Evolutionary conservation across 2,888 invertebrate species (phyloP), one percentile per base, ranked within the genome.

Genomic region (Rhamphomyia laevipes): DNA sequence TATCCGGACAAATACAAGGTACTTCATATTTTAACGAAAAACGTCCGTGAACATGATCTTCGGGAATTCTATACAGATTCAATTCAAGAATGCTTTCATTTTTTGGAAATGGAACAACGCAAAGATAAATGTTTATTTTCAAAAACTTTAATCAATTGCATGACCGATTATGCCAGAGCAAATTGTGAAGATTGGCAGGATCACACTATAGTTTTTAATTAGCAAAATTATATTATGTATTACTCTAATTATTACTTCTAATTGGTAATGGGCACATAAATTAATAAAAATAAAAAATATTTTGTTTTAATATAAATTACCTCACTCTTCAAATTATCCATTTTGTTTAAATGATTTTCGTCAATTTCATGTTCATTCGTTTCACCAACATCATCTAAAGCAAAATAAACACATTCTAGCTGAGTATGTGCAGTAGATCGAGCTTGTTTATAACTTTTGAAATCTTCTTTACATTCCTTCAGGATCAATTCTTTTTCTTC

Each of bases 121-220:
- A 72, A 73, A 53, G 78, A 82, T 12, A 77, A 79, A 55, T 86
- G 86, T 58, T 73, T 75, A 45, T 83, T 77, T 60, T 78, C 85
- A 0, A 77, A 77, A 52, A 77, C 78, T 56, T 66, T 85, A 17
- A 63, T 83, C 47, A 74, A 73, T 53, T 86, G 86, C 59, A 69
- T 86, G 58, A 76, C 80, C 0, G 82, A 84, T 53, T 84, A 81
- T 59, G 84, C 81, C n/a, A 74, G 76, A 61, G 74, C 78, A 4
- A 83, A 81, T 61, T 86, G 86, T 59, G 82, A 82, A 17, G 86
- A 86, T 59, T 86, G 85, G 85, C 77, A 80, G 48, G 75, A 78
- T 52, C 70, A 68, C 33, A 68, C 67, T 49, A 53, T 74, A 51
- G 61, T 74, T 18, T 71, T 73, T 55, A 67, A 63, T 47, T 35